Conservation (phyloP, 2,113 vertebrate species). For the Falco punctatus region DNA sequence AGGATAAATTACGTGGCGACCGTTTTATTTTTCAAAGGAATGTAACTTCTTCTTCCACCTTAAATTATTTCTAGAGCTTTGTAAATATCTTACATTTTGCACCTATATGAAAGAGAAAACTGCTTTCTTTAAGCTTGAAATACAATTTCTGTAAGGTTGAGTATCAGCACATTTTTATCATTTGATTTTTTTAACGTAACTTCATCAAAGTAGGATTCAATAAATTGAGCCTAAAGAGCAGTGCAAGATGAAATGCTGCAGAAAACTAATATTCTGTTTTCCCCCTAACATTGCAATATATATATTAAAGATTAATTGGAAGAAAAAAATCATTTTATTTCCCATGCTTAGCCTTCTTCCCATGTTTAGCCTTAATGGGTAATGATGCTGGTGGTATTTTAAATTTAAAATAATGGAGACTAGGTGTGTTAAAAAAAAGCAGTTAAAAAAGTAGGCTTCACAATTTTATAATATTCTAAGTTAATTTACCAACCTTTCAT, state of each 20-base stretch:
- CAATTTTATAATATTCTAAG: background rate
- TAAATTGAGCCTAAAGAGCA: slow-evolving; percentile 1
- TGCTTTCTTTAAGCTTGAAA: background rate
- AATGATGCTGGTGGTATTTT: background rate
- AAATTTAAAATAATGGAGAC: background rate
- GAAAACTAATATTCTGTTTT: background rate
- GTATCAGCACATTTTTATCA: background rate
- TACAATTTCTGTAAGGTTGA: background rate
- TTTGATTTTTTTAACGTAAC: background rate
- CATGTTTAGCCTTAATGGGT: background rate
- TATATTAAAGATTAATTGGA: background rate
- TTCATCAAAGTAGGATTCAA: background rate
- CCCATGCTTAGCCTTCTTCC: background rate
- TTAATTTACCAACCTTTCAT: background rate
- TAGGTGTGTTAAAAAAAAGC: background rate
- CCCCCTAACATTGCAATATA: background rate
- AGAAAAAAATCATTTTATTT: background rate
- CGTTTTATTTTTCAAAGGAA: background rate
- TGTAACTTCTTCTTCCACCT: background rate
- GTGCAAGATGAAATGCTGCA: background rate
- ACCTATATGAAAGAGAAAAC: background rate
- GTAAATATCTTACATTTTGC: background rate
- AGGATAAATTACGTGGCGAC: background rate
- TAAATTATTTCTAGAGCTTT: background rate
- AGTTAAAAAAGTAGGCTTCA: background rate